phyloP scores from a whole-genome alignment of 2,797 vertebrate genomes.

The Cynopterus sphinx region DNA sequence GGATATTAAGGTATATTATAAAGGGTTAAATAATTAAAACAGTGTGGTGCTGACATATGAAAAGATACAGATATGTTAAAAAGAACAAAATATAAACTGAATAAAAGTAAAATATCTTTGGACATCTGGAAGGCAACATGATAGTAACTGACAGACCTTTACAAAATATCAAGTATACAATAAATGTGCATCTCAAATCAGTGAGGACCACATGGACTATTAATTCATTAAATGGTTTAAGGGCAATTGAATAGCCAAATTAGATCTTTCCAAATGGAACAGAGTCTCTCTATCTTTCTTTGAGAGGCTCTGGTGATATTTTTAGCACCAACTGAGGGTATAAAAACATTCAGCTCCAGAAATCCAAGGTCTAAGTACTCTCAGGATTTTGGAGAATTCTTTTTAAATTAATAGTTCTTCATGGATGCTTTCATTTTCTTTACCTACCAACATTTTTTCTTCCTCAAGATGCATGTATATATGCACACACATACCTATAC shows the following conservation, averaged over 20 bases:
- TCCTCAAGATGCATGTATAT: neutral
- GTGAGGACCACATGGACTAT: neutral
- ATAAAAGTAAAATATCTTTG: neutral
- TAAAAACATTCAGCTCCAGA: conserved; percentile 32
- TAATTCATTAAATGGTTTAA: neutral
- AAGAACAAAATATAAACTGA: neutral
- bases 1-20: neutral
- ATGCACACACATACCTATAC: neutral
- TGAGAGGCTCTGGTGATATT: neutral
- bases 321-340: neutral
- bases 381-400: neutral
- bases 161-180: neutral
- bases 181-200: neutral
- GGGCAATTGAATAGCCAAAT: neutral
- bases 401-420: neutral
- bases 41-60: neutral
- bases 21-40: neutral
- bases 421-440: neutral
- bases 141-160: too few relatives aligned
- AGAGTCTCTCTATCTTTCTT: neutral
- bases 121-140: neutral
- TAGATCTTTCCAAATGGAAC: neutral
- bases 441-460: neutral
- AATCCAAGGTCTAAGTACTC: neutral
- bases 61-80: neutral